Conservation (phyloP, 2,113 vertebrate genomes). For the Ptilorrhoa leucosticta region DNA sequence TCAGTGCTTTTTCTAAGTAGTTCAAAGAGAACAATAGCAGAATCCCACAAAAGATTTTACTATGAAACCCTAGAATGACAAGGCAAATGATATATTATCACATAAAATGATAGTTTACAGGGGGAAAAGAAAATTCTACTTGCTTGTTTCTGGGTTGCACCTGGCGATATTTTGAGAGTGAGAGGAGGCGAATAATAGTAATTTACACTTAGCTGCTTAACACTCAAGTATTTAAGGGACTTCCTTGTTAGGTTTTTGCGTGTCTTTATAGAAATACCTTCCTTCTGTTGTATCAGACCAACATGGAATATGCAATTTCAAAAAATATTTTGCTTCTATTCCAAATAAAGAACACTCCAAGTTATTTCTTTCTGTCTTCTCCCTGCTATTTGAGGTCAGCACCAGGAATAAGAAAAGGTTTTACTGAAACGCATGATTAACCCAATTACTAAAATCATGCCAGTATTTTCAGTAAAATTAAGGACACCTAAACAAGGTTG, state of each 20-base stretch:
- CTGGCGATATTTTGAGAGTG: background rate
- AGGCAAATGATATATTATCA: conserved; percentile 23
- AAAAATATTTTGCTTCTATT: background rate
- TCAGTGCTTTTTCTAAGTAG: conserved; percentile 51
- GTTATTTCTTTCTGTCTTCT: background rate
- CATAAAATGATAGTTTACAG: conserved; percentile 27
- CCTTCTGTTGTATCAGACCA: background rate
- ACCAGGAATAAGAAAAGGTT: background rate
- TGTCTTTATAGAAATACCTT: background rate
- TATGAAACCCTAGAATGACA: conserved; percentile 16
- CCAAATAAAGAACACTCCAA: background rate
- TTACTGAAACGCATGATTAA: conserved; percentile 45
- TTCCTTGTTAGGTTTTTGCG: background rate
- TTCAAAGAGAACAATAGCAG: conserved; percentile 70
- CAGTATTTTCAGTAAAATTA: conserved; percentile 61
- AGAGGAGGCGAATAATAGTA: background rate
- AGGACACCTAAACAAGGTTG: conserved; percentile 62
- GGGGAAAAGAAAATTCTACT: background rate
- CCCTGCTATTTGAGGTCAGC: background rate
- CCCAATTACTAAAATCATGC: conserved; percentile 41
- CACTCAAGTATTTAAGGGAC: background rate
- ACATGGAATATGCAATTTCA: background rate
- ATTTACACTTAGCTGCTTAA: conserved; percentile 28
- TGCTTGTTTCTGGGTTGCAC: conserved; percentile 28
- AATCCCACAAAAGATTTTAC: conserved; percentile 56